phyloP scores from a whole-genome alignment of 2,113 vertebrate genomes.

The Laticauda colubrina region DNA sequence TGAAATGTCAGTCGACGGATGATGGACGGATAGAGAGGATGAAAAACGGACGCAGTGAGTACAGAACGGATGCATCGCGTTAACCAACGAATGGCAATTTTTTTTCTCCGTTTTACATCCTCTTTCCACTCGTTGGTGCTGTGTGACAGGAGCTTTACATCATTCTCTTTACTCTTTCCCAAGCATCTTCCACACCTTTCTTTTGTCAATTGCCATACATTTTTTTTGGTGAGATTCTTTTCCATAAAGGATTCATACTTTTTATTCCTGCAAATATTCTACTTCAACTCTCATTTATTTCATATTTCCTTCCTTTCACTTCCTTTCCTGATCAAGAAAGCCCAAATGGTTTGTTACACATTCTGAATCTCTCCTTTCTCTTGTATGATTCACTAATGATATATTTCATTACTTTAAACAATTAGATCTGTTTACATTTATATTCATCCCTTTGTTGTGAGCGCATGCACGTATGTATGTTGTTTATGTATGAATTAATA shows the following conservation, averaged over 20 bases:
- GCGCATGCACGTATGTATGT: no score
- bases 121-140: no score
- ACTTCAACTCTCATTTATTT: not conserved
- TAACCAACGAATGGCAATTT: no score
- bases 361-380: not conserved
- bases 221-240: not conserved
- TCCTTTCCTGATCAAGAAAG: not conserved
- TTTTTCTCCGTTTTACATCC: no score
- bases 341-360: not conserved
- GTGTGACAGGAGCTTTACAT: not conserved
- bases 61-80: no score
- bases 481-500: not conserved
- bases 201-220: not conserved
- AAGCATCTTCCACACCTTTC: not conserved
- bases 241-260: not conserved
- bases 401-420: not conserved
- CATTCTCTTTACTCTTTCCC: not conserved
- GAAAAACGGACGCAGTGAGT: no score
- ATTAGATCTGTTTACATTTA: not conserved
- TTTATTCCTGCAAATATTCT: not conserved
- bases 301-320: not conserved
- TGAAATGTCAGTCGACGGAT: no score
- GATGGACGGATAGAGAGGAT: no score
- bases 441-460: not conserved
- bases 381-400: not conserved